phyloP scores from a whole-genome alignment of 1,140 invertebrate genomes.

The Homarus americanus region DNA sequence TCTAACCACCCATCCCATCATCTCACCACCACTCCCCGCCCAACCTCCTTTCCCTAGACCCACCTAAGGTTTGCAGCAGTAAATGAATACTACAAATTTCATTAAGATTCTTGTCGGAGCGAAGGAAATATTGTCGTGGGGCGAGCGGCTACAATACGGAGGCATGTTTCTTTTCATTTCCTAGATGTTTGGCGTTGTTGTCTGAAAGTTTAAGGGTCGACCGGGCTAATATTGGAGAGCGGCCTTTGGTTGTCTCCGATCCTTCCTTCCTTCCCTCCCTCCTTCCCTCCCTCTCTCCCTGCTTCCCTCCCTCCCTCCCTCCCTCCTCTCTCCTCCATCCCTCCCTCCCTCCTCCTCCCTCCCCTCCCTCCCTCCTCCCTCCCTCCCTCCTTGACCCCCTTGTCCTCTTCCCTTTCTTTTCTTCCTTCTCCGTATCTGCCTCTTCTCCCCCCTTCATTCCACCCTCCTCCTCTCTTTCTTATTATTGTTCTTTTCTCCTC shows the following conservation, averaged over 20 bases:
- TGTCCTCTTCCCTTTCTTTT: neutral
- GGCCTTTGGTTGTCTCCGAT: neutral
- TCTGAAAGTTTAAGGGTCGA: constrained; percentile 21
- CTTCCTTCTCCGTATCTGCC: neutral
- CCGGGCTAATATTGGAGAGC: constrained; percentile 39
- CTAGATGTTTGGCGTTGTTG: constrained; percentile 42
- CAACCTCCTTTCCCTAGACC: neutral
- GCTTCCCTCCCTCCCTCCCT: neutral
- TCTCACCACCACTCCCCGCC: too few species aligned
- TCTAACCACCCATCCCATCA: too few species aligned
- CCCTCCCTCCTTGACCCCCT: neutral
- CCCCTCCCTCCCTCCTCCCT: neutral
- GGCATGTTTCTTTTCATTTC: neutral
- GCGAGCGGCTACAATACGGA: neutral
- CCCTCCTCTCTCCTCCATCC: neutral
- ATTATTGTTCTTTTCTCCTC: neutral
- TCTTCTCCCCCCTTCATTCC: neutral
- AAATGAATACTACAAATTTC: constrained; percentile 49
- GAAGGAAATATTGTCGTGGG: constrained; percentile 14
- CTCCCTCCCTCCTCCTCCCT: neutral
- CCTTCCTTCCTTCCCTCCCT: neutral
- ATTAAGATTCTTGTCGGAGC: constrained; percentile 33
- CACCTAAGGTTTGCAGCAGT: neutral
- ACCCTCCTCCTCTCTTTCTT: neutral
- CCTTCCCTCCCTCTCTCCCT: neutral